Evolutionary conservation across 2,797 vertebrate species (phyloP), one percentile per base, ranked within the genome.

Genomic region (Apogon talboti): DNA sequence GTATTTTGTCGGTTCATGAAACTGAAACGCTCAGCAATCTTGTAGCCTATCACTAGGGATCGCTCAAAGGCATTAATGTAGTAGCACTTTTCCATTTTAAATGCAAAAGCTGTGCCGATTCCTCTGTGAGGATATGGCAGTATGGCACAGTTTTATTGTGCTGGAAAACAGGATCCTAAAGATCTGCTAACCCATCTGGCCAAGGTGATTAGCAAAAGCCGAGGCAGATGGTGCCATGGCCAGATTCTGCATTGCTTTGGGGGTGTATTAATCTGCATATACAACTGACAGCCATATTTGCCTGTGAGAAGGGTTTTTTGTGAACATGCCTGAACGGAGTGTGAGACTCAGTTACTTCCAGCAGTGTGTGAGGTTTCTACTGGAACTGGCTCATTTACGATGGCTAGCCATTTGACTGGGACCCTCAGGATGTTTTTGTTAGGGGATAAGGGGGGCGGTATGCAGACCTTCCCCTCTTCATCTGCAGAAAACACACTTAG

Each of bases 361-460:
- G 54, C 52, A 47, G 63, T 28, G 49, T 59, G 53, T 69, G 33
- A 38, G 57, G 61, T 56, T 81, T 81, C 44, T 67, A 48, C 7
- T 58, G 43, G 35, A 76, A 67, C 63, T 13, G 65, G 69, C 76
- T 79, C 38, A 44, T 82, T 80, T 81, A 66, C 71, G 66, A 43
- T 41, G 45, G 66, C 43, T 24, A 38, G 61, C 53, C 48, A 48
- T 75, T 71, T 76, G 68, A 84, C 52, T 62, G 60, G 63, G 54
- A 75, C 79, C 76, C 69, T 82, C 76, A 80, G 89, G 87, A 89
- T 92, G 89, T 92, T 92, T 92, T 89, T 90, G 82, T 91, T 76
- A 66, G 78, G 71, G 61, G 55, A 59, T 6, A 35, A 45, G 57
- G 46, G 33, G 15, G 65, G 43, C 6, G n/a, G 41, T 68, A 56